These are phyloP conservation scores for Lethocerus indicus DNA, from an alignment of 1,140 invertebrate genomes.

Conservation along the genomic window DNA sequence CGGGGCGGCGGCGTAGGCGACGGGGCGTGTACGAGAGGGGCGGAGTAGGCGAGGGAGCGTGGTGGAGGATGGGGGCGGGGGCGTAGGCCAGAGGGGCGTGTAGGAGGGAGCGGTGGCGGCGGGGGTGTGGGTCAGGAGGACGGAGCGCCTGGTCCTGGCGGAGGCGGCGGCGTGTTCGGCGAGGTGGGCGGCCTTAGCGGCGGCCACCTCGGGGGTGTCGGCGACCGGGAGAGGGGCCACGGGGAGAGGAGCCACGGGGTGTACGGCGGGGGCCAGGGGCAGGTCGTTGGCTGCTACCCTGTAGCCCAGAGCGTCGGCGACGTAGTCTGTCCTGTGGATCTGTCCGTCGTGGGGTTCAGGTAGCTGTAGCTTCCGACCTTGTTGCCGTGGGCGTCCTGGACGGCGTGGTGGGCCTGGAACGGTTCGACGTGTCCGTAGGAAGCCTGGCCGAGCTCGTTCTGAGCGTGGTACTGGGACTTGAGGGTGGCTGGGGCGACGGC, in stretches of 20 bases:
- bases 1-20: constrained; percentile 20
- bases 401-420: constrained; percentile 32
- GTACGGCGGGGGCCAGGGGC: constrained; percentile 19
- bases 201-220: constrained; percentile 16
- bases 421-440: constrained; percentile 35
- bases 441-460: constrained; percentile 36
- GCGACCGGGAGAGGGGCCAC: constrained; percentile 17
- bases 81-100: constrained; percentile 24
- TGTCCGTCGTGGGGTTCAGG: constrained; percentile 29
- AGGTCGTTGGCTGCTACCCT: constrained; percentile 32
- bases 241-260: constrained; percentile 7
- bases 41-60: constrained; percentile 10
- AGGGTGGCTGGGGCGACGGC: constrained; percentile 18
- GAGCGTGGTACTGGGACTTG: constrained; percentile 33
- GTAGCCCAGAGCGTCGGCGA: constrained; percentile 31
- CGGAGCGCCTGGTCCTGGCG: constrained; percentile 21
- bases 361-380: constrained; percentile 35
- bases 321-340: constrained; percentile 32
- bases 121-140: constrained; percentile 29
- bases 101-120: constrained; percentile 29
- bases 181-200: constrained; percentile 21
- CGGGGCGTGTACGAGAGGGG: constrained; percentile 3
- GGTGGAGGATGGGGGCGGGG: constrained; percentile 21
- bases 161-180: constrained; percentile 5
- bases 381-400: constrained; percentile 32